These are phyloP conservation scores for Rhagonycha fulva DNA, from an alignment of 2,888 invertebrate genomes.

Conservation along the genomic window DNA sequence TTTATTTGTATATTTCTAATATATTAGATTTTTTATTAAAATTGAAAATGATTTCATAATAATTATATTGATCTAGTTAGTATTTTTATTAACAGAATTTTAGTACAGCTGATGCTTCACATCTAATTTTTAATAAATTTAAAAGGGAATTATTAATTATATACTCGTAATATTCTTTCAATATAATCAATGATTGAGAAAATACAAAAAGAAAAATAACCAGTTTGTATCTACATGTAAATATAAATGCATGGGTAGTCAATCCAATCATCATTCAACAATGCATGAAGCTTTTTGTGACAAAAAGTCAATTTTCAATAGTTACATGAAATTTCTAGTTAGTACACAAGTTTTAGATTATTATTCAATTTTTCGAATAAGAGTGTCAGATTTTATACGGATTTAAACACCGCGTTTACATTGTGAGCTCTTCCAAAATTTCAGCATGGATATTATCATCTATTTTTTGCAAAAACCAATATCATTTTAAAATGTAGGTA, in stretches of 20 bases:
- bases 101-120: background rate
- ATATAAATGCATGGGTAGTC: conserved; percentile 30
- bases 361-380: background rate
- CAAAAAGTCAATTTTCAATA: conserved; percentile 20
- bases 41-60: background rate
- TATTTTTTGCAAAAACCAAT: background rate
- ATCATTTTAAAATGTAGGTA: background rate
- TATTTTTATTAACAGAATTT: background rate
- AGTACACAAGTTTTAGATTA: conserved; percentile 14
- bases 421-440: background rate
- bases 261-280: conserved; percentile 36
- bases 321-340: conserved; percentile 23
- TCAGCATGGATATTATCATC: background rate
- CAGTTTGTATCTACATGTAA: background rate
- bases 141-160: background rate
- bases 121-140: background rate
- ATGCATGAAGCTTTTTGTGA: conserved; percentile 32
- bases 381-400: background rate
- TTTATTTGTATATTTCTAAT: background rate
- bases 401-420: background rate
- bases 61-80: background rate
- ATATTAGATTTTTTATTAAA: background rate
- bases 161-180: background rate
- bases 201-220: background rate
- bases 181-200: background rate